Evolutionary conservation across 53 echinoderm and acorn worm genomes (phyloP).

Genomic region (Paracentrotus lividus): DNA sequence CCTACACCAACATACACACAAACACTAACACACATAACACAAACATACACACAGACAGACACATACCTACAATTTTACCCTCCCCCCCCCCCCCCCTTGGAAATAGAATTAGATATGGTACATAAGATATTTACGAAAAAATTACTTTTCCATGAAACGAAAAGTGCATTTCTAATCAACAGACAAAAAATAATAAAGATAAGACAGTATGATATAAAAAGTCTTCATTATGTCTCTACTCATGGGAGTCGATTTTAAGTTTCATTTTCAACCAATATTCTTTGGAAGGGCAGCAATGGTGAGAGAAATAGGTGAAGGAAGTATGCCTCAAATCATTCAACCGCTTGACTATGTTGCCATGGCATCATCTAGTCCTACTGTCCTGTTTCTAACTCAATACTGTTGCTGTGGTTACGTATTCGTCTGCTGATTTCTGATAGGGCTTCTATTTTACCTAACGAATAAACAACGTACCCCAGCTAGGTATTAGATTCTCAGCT

Average conservation of each 20-base stretch:
- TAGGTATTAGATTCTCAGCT: background rate
- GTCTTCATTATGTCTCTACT: background rate
- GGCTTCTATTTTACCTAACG: background rate
- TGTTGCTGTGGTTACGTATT: constrained; percentile 22
- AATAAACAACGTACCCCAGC: background rate
- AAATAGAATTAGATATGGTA: no score
- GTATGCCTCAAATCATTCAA: constrained; percentile 55
- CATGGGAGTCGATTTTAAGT: background rate
- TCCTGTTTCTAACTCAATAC: constrained; percentile 58
- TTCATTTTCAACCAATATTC: constrained; percentile 30
- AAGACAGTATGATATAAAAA: background rate
- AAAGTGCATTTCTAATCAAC: background rate
- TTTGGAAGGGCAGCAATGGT: constrained; percentile 7
- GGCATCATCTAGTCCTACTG: constrained; percentile 39
- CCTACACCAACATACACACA: no score
- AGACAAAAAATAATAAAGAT: background rate
- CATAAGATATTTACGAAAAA: no score
- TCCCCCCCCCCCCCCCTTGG: no score
- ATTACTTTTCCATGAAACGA: no score
- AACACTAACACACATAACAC: no score
- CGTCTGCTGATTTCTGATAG: constrained; percentile 56
- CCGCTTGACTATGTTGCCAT: constrained; percentile 34
- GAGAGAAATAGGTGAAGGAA: constrained; percentile 25
- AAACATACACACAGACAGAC: no score
- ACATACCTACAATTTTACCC: no score